Base-by-base conservation (phyloP, 1,140 invertebrate species). In the Drosophila orosa region DNA sequence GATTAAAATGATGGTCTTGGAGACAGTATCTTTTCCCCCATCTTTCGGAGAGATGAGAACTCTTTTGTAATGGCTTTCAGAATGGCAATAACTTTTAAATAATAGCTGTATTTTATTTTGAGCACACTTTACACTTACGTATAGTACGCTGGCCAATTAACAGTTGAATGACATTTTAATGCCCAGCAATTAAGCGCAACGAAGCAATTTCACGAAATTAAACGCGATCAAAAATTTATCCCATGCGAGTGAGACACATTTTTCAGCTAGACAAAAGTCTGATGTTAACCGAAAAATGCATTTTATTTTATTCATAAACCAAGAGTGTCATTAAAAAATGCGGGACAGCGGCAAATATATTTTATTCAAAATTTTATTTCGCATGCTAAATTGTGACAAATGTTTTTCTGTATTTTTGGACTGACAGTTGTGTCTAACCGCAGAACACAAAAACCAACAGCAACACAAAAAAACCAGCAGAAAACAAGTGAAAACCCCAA, bases 81-180 rank as follows among this genome's bases (percentile, higher is more conserved):
- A 42, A 24, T 55, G 60, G 71, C 83, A 89, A 79, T 87, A 77
- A 83, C 75, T 87, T 69, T 69, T 69, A 74, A 87, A 68, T 86
- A 65, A 78, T 86, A 71, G 83, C 69, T 56, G 61, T 75, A 72
- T 85, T 78, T 82, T 77, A 80, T 65, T 85, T 84, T 74, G 77
- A 80, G 66, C 59, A 85, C 66, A 76, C 81, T 82, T 78, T 82
- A 87, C 76, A 54, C 48, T 27, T 12, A 7, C n/a, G 76, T 66
- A 66, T 72, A 48, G 55, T 76, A 66, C 35, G 57, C 45, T 42
- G 33, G 60, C 80, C 73, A 87, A 87, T 86, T 86, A 86, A 89
- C 73, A 58, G 83, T 87, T 89, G 83, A 87, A 87, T 87, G 83
- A 87, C 83, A 89, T 83, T 89, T 87, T 83, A 87, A 87, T 89